Conservation (phyloP, 2,888 invertebrate species). For the Acanthosepion esculentum region DNA sequence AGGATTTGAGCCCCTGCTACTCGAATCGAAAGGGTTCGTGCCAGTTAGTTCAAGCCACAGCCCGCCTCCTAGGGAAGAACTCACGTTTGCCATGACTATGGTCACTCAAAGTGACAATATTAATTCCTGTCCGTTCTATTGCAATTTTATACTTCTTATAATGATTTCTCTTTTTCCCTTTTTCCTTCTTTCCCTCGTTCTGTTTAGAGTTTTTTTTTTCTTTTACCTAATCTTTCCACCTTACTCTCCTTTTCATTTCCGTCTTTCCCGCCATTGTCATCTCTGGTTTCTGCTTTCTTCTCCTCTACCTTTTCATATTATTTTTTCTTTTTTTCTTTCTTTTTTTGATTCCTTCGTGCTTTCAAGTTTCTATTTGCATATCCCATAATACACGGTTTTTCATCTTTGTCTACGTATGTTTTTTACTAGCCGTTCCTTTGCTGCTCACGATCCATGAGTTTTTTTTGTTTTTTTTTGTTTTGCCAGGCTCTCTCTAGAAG, state of each 20-base stretch:
- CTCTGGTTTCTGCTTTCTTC: too few species aligned
- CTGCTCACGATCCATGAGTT: too few species aligned
- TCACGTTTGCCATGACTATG: neutral
- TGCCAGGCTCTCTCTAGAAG: too few species aligned
- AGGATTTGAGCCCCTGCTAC: neutral
- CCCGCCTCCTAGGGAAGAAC: neutral
- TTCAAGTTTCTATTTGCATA: too few species aligned
- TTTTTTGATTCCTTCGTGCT: too few species aligned
- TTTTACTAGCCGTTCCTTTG: too few species aligned
- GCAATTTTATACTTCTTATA: neutral
- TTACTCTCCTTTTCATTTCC: neutral
- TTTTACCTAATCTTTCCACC: neutral
- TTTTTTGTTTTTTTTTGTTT: too few species aligned
- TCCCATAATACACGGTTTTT: too few species aligned
- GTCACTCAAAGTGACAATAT: neutral
- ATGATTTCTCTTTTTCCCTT: neutral
- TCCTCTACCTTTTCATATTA: too few species aligned
- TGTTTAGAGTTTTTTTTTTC: neutral
- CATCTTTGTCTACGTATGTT: too few species aligned
- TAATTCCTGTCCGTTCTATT: neutral
- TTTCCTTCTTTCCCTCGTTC: neutral
- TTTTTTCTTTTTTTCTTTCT: too few species aligned
- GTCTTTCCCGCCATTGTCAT: too few species aligned
- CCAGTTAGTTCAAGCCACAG: neutral
- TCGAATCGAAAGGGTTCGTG: neutral